Base-by-base conservation (phyloP, 1,140 invertebrate species). In the Drosophila biarmipes region DNA sequence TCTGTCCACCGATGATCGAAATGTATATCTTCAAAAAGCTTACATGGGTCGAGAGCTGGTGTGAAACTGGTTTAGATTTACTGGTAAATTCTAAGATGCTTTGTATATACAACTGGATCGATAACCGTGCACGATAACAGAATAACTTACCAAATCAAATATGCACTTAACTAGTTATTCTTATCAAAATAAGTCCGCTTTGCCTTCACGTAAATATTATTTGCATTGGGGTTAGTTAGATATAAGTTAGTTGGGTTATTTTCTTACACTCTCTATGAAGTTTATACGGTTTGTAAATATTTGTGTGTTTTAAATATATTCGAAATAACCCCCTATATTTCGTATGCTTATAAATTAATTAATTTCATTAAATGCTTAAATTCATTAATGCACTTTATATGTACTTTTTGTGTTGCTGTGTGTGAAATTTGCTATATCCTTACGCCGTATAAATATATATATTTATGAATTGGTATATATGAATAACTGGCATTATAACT, bases 371-470 rank as follows among this genome's bases (percentile, higher is more conserved):
- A 89, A 89, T 89, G 84, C 84, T 89, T 89, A 89, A 89, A 89
- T 84, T 89, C 84, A 89, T 89, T 89, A 89, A 89, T 89, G 84
- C 84, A 89, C 84, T 89, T 89, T 89, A 89, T 89, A 89, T 89
- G 84, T 89, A 89, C 84, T 89, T 89, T 84, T 89, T 89, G 84
- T 80, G 84, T 89, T 85, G 80, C 82, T 86, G 74, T 86, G 77
- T 85, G 82, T 86, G 81, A 78, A 76, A 78, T 78, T 84, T 80
- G 45, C 84, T 87, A 89, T 84, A 79, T 76, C 80, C 71, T 55
- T 73, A 72, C 53, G 14, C 71, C 61, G 78, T 61, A 54, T 73
- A 63, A 63, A 84, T 73, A 85, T 62, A 71, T 80, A 68, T 81
- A 62, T 68, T 45, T 76, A 45, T 62, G 29, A 63, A 68, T 74